A percentile compares a stretch with the other conserved stretches of the same genome.
phyloP scores from a whole-genome alignment of 1,140 invertebrate genomes.

The Caenorhabditis inopinata region DNA sequence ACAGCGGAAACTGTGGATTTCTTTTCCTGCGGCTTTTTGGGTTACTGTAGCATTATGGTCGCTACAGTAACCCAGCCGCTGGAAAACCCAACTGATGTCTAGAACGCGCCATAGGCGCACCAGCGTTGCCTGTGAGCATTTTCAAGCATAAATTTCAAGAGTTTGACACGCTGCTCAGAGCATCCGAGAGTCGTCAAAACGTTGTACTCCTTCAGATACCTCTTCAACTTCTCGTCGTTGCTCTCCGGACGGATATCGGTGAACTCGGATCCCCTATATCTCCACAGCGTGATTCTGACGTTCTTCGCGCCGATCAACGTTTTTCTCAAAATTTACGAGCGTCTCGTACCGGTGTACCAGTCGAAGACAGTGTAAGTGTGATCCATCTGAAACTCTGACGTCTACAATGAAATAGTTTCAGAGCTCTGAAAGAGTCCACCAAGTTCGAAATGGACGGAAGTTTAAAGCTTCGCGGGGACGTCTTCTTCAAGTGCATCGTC shows the following conservation, averaged over 20 bases:
- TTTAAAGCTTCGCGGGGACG: conserved; percentile 81
- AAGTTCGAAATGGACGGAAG: conserved; percentile 71
- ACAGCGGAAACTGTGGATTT: too few relatives aligned
- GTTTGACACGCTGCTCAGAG: too few relatives aligned
- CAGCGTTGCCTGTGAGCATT: neutral
- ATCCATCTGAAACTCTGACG: conserved; percentile 31
- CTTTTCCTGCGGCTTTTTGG: too few relatives aligned
- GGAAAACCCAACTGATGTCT: too few relatives aligned
- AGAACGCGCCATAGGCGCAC: too few relatives aligned
- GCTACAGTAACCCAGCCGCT: too few relatives aligned
- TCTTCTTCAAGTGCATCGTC: conserved; percentile 85
- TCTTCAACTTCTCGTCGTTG: conserved; percentile 84
- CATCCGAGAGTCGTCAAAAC: too few relatives aligned
- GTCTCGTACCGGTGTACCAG: conserved; percentile 82
- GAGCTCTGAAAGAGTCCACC: conserved; percentile 65
- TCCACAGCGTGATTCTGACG: conserved; percentile 82
- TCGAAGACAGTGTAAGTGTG: conserved; percentile 78
- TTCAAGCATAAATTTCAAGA: too few relatives aligned
- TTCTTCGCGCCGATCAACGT: conserved; percentile 72
- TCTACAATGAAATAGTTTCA: conserved; percentile 19
- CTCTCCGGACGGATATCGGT: conserved; percentile 82
- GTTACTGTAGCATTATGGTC: too few relatives aligned
- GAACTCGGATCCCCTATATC: conserved; percentile 80
- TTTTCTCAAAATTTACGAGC: conserved; percentile 74
- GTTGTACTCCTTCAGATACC: conserved; percentile 79